Evolutionary conservation across 2,888 invertebrate genomes (phyloP).

Genomic region (Chrysolina oricalcia): DNA sequence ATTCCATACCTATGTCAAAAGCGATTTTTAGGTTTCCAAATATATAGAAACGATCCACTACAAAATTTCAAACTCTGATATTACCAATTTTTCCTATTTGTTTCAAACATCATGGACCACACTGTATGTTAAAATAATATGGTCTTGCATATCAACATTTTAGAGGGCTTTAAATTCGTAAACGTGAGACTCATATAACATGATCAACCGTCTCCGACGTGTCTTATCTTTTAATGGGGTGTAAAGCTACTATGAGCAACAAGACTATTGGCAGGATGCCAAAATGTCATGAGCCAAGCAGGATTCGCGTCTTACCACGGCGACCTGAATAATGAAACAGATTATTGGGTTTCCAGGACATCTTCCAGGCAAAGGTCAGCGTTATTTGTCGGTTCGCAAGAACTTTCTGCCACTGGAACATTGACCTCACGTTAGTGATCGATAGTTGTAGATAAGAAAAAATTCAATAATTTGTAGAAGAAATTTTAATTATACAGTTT

Average conservation of each 20-base stretch:
- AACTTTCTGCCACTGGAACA: not conserved
- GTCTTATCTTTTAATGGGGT: slow-evolving; percentile 21
- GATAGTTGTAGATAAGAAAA: too few relatives aligned
- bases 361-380: slow-evolving; percentile 2
- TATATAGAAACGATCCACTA: too few relatives aligned
- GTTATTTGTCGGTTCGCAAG: not conserved
- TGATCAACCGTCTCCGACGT: not conserved
- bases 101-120: too few relatives aligned
- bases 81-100: too few relatives aligned
- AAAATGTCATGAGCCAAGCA: slow-evolving; percentile 1
- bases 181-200: not conserved
- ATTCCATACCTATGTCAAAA: too few relatives aligned
- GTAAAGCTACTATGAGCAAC: not conserved
- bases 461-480: too few relatives aligned
- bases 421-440: not conserved
- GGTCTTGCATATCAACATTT: not conserved
- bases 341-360: not conserved
- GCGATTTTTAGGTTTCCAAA: too few relatives aligned
- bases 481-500: too few relatives aligned
- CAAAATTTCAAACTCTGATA: too few relatives aligned
- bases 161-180: not conserved
- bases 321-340: not conserved
- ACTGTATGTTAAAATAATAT: not conserved
- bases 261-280: slow-evolving; percentile 11
- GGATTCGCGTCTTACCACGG: not conserved